Conservation (phyloP, 1,140 invertebrate genomes). For the Nomia melanderi region DNA sequence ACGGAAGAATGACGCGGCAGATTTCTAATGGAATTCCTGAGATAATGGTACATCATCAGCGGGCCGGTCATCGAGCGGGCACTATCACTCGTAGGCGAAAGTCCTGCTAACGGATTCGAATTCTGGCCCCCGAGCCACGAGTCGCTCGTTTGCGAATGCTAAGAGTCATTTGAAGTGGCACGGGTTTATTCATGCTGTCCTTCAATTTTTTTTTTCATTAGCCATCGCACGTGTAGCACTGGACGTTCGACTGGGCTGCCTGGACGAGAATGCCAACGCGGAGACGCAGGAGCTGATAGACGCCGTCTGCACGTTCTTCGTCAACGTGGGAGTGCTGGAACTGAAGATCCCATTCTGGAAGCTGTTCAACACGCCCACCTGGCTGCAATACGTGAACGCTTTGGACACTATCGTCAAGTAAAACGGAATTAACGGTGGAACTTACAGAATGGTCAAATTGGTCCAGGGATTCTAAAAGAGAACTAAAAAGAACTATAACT, state of each 20-base stretch:
- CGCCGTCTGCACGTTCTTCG: slow-evolving; percentile 90
- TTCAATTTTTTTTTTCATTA: slow-evolving; percentile 70
- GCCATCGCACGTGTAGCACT: slow-evolving; percentile 91
- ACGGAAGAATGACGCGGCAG: too few species aligned
- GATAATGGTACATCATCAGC: too few species aligned
- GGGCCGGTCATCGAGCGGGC: too few species aligned
- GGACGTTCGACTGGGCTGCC: slow-evolving; percentile 89
- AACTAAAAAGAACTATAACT: background rate
- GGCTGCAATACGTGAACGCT: slow-evolving; percentile 87
- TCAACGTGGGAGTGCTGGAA: slow-evolving; percentile 89
- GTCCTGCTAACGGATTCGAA: too few species aligned
- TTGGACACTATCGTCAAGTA: slow-evolving; percentile 86
- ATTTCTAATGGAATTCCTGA: too few species aligned
- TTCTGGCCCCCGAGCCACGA: background rate
- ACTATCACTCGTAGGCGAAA: too few species aligned
- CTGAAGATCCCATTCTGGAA: slow-evolving; percentile 91
- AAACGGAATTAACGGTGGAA: slow-evolving; percentile 56
- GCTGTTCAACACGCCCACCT: slow-evolving; percentile 87
- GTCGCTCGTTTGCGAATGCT: too few species aligned
- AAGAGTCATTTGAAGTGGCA: too few species aligned
- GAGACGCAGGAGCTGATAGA: slow-evolving; percentile 89
- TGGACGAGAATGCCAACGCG: slow-evolving; percentile 83
- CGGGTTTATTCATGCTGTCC: background rate
- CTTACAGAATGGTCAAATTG: too few species aligned
- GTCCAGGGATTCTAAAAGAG: background rate